Evolutionary conservation across 2,113 vertebrate genomes (phyloP), one percentile per base, ranked within the genome.

Genomic region (Podarcis cretensis): DNA sequence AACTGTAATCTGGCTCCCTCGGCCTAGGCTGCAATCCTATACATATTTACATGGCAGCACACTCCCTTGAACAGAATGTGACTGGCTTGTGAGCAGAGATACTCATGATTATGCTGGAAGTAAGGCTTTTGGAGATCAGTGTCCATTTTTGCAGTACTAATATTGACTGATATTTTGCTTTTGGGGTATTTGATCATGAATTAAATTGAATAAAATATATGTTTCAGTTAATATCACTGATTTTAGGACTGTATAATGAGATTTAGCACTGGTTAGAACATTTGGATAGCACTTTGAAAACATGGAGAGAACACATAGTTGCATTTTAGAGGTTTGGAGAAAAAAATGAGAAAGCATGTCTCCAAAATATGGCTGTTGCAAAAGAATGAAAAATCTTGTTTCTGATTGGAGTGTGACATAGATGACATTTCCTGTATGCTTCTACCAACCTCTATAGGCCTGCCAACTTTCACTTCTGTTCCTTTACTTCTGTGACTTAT

Each of bases 381-480:
- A 32, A 74, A 54, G 23, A 43, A 69, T 69, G 9, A 43, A 83
- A 83, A 25, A 30, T 48, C 7, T 69, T 16, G 48, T 25, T 69
- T 89, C 88, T 87, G 73, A 4, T 5, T 0, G 5, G 10, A 1
- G 0, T 59, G 18, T 69, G 8, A 63, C 35, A 81, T 0, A 76
- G 57, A 30, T 78, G 81, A 9, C 5, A 27, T 71, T 80, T 81
- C 3, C 78, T n/a, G 21, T 1, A 48, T 27, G 79, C 14, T 68
- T 37, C 71, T 32, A 74, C 66, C 73, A 71, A 59, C 32, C 0
- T 69, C 35, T 65, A 1, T 81, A 18, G 27, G 20, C 9, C n/a
- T 86, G 87, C 91, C 57, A 90, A 0, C 76, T 5, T 82, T 89
- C 63, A 25, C 32, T 3, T 68, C 30, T 77, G 35, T 83, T 92